A percentile compares a stretch with the other conserved stretches of the same genome.
Evolutionary conservation across 1,140 invertebrate genomes (phyloP).

Genomic region (Branchinecta lynchi): DNA sequence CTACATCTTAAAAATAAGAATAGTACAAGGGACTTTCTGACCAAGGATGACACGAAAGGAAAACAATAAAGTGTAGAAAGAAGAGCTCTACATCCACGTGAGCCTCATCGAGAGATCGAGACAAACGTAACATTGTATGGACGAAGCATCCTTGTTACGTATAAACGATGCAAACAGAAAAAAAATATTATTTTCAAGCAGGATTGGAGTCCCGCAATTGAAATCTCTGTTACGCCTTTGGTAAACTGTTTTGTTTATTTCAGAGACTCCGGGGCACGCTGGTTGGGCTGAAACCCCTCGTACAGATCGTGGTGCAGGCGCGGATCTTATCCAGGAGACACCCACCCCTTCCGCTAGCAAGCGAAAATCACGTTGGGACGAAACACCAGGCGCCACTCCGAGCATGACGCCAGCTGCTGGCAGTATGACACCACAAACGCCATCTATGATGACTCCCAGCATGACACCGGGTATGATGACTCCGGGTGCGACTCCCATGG

Average conservation of each 20-base stretch:
- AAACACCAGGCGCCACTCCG: slow-evolving; percentile 52
- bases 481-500: slow-evolving; percentile 75
- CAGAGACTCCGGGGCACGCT: slow-evolving; percentile 86
- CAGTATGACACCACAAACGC: slow-evolving; percentile 34
- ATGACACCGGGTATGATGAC: slow-evolving; percentile 48
- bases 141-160: too few relatives aligned
- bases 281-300: slow-evolving; percentile 96
- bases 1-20: too few relatives aligned
- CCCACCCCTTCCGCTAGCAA: slow-evolving; percentile 86
- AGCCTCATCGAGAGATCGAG: too few relatives aligned
- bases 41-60: too few relatives aligned
- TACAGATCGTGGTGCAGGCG: slow-evolving; percentile 53
- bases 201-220: too few relatives aligned
- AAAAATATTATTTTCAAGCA: too few relatives aligned
- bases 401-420: slow-evolving; percentile 53
- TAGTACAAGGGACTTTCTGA: too few relatives aligned
- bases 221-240: background rate
- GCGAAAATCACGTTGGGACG: slow-evolving; percentile 83
- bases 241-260: slow-evolving; percentile 20
- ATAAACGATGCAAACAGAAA: too few relatives aligned
- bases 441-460: slow-evolving; percentile 29
- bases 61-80: too few relatives aligned
- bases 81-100: too few relatives aligned
- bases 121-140: too few relatives aligned
- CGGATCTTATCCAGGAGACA: slow-evolving; percentile 71